Percentiles rank a stretch among this genome's conserved stretches.
Evolutionary conservation across 2,888 invertebrate genomes (phyloP).

Genomic region (Neria commutata): DNA sequence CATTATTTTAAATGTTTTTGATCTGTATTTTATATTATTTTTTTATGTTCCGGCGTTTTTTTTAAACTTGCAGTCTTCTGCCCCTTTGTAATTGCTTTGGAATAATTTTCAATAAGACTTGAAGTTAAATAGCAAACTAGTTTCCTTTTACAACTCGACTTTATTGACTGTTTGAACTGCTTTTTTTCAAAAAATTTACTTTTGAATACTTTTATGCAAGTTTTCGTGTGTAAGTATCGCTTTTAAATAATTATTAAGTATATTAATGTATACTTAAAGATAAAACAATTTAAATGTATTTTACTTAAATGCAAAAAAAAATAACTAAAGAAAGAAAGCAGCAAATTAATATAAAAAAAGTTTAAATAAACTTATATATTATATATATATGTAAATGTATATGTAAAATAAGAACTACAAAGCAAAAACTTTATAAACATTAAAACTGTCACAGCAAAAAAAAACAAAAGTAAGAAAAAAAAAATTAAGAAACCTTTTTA

Average conservation of each 20-base stretch:
- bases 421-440: slow-evolving; percentile 21
- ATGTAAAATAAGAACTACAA: slow-evolving; percentile 11
- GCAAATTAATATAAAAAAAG: slow-evolving; percentile 13
- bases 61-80: no score
- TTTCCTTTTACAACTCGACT: slow-evolving; percentile 17
- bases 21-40: slow-evolving; percentile 9
- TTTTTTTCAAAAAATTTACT: neutral
- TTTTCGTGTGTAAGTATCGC: neutral
- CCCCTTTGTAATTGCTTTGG: no score
- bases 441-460: neutral
- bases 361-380: slow-evolving; percentile 8
- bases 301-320: slow-evolving; percentile 17
- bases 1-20: slow-evolving; percentile 12
- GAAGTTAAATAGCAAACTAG: no score
- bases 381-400: slow-evolving; percentile 27
- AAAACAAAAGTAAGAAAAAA: slow-evolving; percentile 29
- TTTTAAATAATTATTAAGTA: slow-evolving; percentile 3
- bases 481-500: slow-evolving; percentile 34
- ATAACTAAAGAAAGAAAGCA: slow-evolving; percentile 12
- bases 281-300: slow-evolving; percentile 9
- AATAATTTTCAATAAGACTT: no score
- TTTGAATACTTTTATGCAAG: neutral
- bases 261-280: slow-evolving; percentile 3
- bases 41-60: neutral
- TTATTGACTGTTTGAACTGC: neutral